These are phyloP conservation scores for Euzophera pinguis DNA, from an alignment of 2,888 invertebrate genomes.

Conservation along the genomic window DNA sequence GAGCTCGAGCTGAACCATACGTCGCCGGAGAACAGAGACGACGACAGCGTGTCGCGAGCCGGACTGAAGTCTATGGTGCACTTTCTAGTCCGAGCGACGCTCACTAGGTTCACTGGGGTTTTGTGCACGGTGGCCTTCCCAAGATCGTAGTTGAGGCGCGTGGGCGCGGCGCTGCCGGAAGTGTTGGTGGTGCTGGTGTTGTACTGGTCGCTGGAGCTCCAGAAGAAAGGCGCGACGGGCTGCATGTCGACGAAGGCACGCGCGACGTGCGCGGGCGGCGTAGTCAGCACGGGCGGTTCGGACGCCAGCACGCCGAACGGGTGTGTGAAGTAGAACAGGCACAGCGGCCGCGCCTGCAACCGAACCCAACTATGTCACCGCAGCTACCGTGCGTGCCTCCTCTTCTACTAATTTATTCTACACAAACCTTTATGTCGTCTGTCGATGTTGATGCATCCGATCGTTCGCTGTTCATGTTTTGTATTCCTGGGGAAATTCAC, in stretches of 20 bases:
- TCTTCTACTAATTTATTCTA: slow-evolving; percentile 6
- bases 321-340: slow-evolving; percentile 79
- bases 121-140: slow-evolving; percentile 40
- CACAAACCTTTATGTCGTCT: slow-evolving; percentile 60
- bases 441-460: slow-evolving; percentile 73
- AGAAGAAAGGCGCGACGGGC: slow-evolving; percentile 45
- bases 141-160: slow-evolving; percentile 33
- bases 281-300: slow-evolving; percentile 53
- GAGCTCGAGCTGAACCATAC: slow-evolving; percentile 49
- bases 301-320: slow-evolving; percentile 78
- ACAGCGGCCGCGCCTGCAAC: slow-evolving; percentile 68
- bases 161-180: slow-evolving; percentile 14
- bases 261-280: slow-evolving; percentile 41
- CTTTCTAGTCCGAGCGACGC: slow-evolving; percentile 28
- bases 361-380: not conserved
- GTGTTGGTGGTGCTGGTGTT: slow-evolving; percentile 28
- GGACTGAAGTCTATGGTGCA: slow-evolving; percentile 33
- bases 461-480: slow-evolving; percentile 48
- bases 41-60: slow-evolving; percentile 41
- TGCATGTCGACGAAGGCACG: slow-evolving; percentile 53
- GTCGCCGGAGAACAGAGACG: slow-evolving; percentile 51
- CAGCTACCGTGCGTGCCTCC: not conserved
- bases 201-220: slow-evolving; percentile 38
- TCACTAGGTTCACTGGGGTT: slow-evolving; percentile 34
- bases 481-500: not conserved